A percentile compares a stretch with the other conserved stretches of the same genome.
These are phyloP conservation scores for Zophobas morio DNA, from an alignment of 1,140 invertebrate species.

Conservation along the genomic window DNA sequence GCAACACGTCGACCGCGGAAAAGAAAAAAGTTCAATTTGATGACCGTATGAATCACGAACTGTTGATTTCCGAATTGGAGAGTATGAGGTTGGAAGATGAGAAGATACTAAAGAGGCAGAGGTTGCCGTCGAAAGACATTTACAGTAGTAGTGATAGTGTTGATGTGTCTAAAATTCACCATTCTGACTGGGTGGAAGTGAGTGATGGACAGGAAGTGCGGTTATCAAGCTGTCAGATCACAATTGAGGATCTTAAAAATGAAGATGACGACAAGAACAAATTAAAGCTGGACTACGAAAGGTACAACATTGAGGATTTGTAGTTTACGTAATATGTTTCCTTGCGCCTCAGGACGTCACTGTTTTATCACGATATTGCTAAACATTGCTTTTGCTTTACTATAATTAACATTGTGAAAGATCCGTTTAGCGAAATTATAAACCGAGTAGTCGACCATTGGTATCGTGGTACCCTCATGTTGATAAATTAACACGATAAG, in stretches of 20 bases:
- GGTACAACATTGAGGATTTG: constrained; percentile 32
- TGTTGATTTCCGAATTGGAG: constrained; percentile 73
- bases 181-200: constrained; percentile 68
- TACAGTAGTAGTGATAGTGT: constrained; percentile 51
- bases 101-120: constrained; percentile 65
- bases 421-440: constrained; percentile 10
- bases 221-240: constrained; percentile 69
- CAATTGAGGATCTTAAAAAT: constrained; percentile 62
- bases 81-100: constrained; percentile 70
- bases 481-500: neutral
- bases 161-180: constrained; percentile 64
- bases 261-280: constrained; percentile 11
- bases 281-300: constrained; percentile 55
- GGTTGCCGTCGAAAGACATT: constrained; percentile 59
- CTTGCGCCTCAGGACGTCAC: constrained; percentile 9
- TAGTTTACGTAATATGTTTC: constrained; percentile 11
- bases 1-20: constrained; percentile 63
- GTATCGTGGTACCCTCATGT: neutral
- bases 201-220: constrained; percentile 66
- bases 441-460: neutral
- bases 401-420: constrained; percentile 12
- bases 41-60: constrained; percentile 73
- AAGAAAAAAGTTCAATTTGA: constrained; percentile 66
- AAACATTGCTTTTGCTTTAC: constrained; percentile 10
- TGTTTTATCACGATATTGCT: constrained; percentile 11